Evolutionary conservation across 2,888 invertebrate genomes (phyloP), one percentile per base, ranked within the genome.

Genomic region (Metacarcinus magister): DNA sequence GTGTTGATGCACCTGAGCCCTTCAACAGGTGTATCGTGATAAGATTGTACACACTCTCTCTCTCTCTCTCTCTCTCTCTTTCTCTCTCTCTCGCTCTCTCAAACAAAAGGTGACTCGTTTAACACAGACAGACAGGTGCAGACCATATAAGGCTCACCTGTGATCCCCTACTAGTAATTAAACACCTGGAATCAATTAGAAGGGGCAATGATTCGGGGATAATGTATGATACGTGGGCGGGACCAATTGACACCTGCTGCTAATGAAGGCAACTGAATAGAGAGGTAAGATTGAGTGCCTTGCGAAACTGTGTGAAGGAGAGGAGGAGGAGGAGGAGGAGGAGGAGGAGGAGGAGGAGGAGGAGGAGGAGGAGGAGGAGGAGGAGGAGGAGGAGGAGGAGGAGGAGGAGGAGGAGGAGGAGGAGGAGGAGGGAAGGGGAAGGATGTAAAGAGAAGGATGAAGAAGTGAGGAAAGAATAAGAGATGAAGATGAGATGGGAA

Each of bases 301-400:
- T n/a, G 19, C n/a, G 67, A 67, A 67, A 67, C 5, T 16, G 2
- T 67, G n/a, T 67, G 0, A n/a, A 23, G 67, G n/a, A 10, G 67
- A 67, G 67, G 67, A 67, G 67, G 67, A 67, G 67, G 67, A n/a
- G 67, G 67, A 67, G 67, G 67, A 67, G 67, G 67, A 67, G 67
- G 67, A 67, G 67, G 67, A 67, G 67, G 23, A 67, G 23, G 67
- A 67, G 67, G 67, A 67, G 54, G 16, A 54, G 1, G 2, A 54
- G n/a, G n/a, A n/a, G n/a, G n/a, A n/a, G n/a, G n/a, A n/a, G n/a
- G n/a, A n/a, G n/a, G n/a, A n/a, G n/a, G n/a, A n/a, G n/a, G n/a
- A n/a, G n/a, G n/a, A n/a, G n/a, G n/a, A n/a, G n/a, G n/a, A n/a
- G n/a, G n/a, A n/a, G n/a, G n/a, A n/a, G n/a, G n/a, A n/a, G n/a